Evolutionary conservation across 2,113 vertebrate species (phyloP), one percentile per base, ranked within the genome.

Genomic region (Delphinapterus leucas): DNA sequence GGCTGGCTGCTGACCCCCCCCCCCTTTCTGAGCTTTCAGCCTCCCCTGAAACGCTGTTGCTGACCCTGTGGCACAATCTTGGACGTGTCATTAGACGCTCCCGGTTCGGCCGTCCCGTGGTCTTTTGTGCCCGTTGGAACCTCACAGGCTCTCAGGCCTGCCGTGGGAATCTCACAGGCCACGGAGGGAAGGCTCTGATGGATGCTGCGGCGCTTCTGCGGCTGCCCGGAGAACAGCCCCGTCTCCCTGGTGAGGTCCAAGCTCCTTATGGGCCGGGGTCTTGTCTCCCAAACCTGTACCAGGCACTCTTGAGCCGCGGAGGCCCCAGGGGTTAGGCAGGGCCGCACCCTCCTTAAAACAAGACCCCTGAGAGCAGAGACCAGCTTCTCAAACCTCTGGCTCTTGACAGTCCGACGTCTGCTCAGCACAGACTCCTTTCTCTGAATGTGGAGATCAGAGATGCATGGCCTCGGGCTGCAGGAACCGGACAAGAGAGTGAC

Each of bases 261-360:
- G 82, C 44, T 65, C 23, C 44, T 60, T 20, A 3, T 1, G 17
- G 68, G 36, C 3, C 0, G 23, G n/a, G 31, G 31, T 80, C 67
- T 12, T 0, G 1, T 17, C 73, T 90, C 26, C 28, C 9, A 23
- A 28, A 41, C 14, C 26, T 58, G 33, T 23, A 33, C 17, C 33
- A 6, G 33, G 20, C 6, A 0, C 36, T 44, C 55, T 15, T 1
- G 20, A 26, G 53, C 33, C 53, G 2, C 0, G 0, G 0, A 0
- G 61, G 15, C 1, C 13, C 63, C 53, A 15, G 23, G 31, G 33
- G 8, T 17, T 11, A 55, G 23, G 6, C 6, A 8, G 36, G 36
- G 36, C 70, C 33, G 2, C 28, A 20, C 15, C 49, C 28, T 55
- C 79, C 70, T 41, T 53, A 15, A 49, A 23, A 60, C 2, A 3